These are phyloP conservation scores for Erythrolamprus reginae DNA, from an alignment of 2,113 vertebrate species.

Conservation along the genomic window DNA sequence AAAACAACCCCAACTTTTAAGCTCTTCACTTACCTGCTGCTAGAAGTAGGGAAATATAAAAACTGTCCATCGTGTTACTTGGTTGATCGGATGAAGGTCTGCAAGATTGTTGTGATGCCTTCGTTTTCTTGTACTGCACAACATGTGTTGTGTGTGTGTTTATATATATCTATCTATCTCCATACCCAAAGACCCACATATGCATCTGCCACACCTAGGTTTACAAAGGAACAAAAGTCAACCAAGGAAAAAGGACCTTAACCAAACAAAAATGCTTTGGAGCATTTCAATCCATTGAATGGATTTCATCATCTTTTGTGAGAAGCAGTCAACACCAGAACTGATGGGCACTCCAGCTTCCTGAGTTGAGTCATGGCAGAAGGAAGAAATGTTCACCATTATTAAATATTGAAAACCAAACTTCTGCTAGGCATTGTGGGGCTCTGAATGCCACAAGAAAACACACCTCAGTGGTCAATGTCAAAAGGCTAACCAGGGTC, in stretches of 20 bases:
- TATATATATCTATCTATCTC: neutral
- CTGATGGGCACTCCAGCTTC: neutral
- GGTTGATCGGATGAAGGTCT: neutral
- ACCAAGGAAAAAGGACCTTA: neutral
- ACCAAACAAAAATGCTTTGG: neutral
- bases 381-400: neutral
- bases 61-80: neutral
- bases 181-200: no score
- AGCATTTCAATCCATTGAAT: neutral
- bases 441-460: neutral
- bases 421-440: neutral
- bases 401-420: neutral
- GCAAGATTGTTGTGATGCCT: neutral
- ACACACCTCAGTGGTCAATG: neutral
- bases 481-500: neutral
- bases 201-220: neutral
- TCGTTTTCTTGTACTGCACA: neutral
- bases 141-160: neutral
- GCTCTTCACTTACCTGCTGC: neutral
- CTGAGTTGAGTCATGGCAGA: neutral
- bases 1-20: neutral
- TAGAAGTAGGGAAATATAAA: neutral
- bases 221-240: neutral
- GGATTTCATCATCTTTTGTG: neutral
- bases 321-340: neutral